Conservation (phyloP, 2,888 invertebrate species). For the Drosophila cracens region DNA sequence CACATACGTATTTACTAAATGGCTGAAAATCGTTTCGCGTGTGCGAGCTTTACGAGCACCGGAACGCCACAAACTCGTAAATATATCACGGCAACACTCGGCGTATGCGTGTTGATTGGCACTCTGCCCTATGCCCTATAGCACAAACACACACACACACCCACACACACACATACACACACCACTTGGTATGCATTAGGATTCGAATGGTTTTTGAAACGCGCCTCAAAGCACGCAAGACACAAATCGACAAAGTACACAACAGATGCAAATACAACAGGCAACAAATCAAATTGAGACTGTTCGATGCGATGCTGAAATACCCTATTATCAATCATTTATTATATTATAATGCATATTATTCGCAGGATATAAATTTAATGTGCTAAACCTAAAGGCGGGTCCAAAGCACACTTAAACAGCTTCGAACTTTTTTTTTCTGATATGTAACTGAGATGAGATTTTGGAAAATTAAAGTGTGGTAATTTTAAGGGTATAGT, state of each 20-base stretch:
- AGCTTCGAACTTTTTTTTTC: background rate
- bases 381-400: background rate
- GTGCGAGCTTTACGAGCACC: constrained; percentile 36
- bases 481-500: background rate
- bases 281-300: constrained; percentile 2
- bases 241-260: constrained; percentile 54
- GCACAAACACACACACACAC: background rate
- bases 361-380: background rate
- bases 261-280: constrained; percentile 22
- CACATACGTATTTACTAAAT: constrained; percentile 29
- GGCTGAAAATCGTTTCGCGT: constrained; percentile 44
- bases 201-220: constrained; percentile 44
- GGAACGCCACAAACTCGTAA: constrained; percentile 19
- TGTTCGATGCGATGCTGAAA: background rate
- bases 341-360: background rate
- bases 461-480: background rate
- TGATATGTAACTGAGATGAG: rapidly evolving
- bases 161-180: background rate
- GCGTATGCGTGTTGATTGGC: constrained; percentile 72
- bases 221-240: constrained; percentile 45
- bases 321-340: constrained; percentile 4
- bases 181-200: background rate
- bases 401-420: too few species aligned
- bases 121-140: constrained; percentile 22
- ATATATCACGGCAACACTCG: constrained; percentile 49